Evolutionary conservation across 1,140 invertebrate species (phyloP).

Genomic region (Lycorma delicatula): DNA sequence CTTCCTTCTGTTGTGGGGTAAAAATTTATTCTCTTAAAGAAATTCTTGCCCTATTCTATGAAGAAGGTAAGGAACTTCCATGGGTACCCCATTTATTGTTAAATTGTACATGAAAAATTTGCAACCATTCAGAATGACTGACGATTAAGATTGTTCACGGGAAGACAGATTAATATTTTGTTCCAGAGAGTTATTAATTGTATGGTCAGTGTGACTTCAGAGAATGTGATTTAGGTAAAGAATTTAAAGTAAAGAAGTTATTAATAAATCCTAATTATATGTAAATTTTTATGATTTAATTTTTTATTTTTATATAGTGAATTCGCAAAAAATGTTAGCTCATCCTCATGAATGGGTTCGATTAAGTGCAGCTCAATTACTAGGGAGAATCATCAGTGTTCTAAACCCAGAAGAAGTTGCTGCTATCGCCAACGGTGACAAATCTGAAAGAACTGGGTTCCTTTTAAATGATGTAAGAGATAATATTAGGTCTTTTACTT

Average conservation of each 20-base stretch:
- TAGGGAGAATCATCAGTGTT: conserved; percentile 57
- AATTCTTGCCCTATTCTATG: too few species aligned
- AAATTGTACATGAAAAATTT: too few species aligned
- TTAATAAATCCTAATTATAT: neutral
- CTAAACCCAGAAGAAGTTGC: conserved; percentile 52
- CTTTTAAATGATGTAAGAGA: conserved; percentile 15
- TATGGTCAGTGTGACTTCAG: neutral
- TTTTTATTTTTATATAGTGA: conserved; percentile 35
- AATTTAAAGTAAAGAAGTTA: neutral
- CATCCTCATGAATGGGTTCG: conserved; percentile 68
- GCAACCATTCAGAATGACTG: too few species aligned
- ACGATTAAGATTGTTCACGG: too few species aligned
- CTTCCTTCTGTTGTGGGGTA: too few species aligned
- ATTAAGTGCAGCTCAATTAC: conserved; percentile 59
- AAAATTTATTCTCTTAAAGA: too few species aligned
- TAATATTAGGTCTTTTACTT: conserved; percentile 22
- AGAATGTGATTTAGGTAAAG: too few species aligned
- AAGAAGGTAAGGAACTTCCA: too few species aligned
- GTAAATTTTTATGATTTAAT: neutral
- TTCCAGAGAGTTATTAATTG: conserved; percentile 3
- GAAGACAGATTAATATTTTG: too few species aligned
- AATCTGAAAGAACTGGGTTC: conserved; percentile 9
- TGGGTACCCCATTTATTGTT: too few species aligned
- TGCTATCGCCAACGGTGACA: conserved; percentile 10
- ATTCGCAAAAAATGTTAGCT: conserved; percentile 43